Evolutionary conservation across 2,888 invertebrate species (phyloP), one percentile per base, ranked within the genome.

Genomic region (Spodoptera exigua): DNA sequence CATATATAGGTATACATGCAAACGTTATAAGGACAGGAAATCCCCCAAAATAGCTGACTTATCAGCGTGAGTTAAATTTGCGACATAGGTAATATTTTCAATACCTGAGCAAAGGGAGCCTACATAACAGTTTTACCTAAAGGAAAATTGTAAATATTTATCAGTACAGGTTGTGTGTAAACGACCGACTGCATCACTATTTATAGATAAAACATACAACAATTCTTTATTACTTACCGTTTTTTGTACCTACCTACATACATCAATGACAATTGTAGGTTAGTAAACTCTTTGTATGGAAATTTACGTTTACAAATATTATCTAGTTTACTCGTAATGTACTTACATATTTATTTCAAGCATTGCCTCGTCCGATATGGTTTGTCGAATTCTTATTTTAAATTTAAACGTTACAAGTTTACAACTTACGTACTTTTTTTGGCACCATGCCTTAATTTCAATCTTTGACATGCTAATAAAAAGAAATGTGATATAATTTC

Each of bases 241-340:
- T 17, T 18, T 27, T 27, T 27, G 27, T 27, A 27, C 27, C 18
- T 14, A 44, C 45, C 7, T 27, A 27, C 27, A 2, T 14, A 44
- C 45, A 51, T 34, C 37, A 47, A 56, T 62, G 53, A 51, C 51
- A 56, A 51, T 40, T 18, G 39, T 35, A 47, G 48, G 40, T 63
- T 51, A 34, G 57, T 52, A 36, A 54, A 51, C 68, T 71, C 46
- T 62, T 58, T 67, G 39, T 67, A n/a, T 56, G 51, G 37, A 53
- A 47, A 58, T 43, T 34, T 47, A 43, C 61, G 17, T 43, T 45
- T 10, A 48, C 11, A 16, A 59, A 48, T 48, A 54, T 51, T n/a
- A 41, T 13, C 52, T 27, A 27, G 7, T 7, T 27, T 9, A 3
- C 2, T 3, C 18, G 2, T 18, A 18, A 34, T n/a, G n/a, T n/a